Base-by-base conservation (phyloP, 2,797 vertebrate genomes). In the Malacoraja senta region DNA sequence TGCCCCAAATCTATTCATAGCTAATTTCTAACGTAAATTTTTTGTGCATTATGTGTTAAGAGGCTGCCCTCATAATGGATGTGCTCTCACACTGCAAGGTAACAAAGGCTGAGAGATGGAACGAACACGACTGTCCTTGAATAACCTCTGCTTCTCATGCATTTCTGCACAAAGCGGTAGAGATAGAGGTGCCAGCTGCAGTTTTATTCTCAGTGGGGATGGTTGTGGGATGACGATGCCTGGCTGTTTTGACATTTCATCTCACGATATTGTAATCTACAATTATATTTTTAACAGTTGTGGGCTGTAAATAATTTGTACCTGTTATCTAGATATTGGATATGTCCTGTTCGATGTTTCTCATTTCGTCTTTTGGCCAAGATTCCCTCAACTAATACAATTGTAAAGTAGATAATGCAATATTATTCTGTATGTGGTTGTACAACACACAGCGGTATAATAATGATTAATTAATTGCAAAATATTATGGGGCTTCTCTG, bases 61-160 rank as follows among this genome's bases (percentile, higher is more conserved):
- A 65, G 8, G n/a, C n/a, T 65, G 29, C n/a, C 19, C 32, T 86
- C 29, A 26, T 3, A n/a, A 61, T 84, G 21, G 2, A 15, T 12
- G 32, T 32, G 29, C 13, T 88, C 2, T 7, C 2, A 65, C 61
- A 65, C 8, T 65, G 35, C 84, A 35, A 32, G 61, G 32, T 63
- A 32, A n/a, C 29, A 35, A 88, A 88, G 61, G n/a, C 53, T 61
- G n/a, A 32, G 12, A 88, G n/a, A 88, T 15, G 61, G 65, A 88
- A 65, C 35, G 15, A 88, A 68, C 84, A 35, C 21, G 8, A 9
- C n/a, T 68, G 63, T 88, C 84, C 29, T 68, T 88, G 61, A 88
- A 65, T 88, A 88, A 88, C 17, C 17, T 35, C 68, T 88, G 19
- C 65, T 88, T n/a, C 84, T 88, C n/a, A n/a, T 32, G 84, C n/a